These are phyloP conservation scores for Smittia aterrima DNA, from an alignment of 2,888 invertebrate species.

Conservation along the genomic window DNA sequence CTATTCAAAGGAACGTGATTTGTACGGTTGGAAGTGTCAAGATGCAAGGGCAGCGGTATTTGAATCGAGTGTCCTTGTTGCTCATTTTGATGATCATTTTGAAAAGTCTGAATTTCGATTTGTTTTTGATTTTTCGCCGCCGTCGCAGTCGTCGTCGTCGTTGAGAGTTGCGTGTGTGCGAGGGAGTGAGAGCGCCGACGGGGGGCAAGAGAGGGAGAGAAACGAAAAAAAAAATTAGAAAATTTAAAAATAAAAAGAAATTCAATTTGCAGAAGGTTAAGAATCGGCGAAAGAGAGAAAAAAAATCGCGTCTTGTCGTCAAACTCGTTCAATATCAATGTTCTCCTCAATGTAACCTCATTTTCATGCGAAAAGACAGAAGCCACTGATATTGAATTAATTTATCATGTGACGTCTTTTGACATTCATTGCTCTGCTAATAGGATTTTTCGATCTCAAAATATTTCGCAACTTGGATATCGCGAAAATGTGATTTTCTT, in stretches of 20 bases:
- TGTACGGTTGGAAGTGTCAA: constrained; percentile 40
- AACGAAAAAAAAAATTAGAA: constrained; percentile 24
- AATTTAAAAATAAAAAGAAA: constrained; percentile 19
- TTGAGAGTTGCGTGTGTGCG: constrained; percentile 20
- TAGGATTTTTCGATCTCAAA: not conserved
- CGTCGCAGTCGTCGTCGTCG: not conserved
- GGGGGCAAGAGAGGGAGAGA: constrained; percentile 3
- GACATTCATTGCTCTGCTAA: not conserved
- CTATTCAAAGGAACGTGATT: constrained; percentile 41
- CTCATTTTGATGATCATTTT: constrained; percentile 41
- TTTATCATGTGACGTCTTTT: not conserved
- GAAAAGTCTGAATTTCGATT: constrained; percentile 35
- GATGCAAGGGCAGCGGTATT: constrained; percentile 41
- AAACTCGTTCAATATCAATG: constrained; percentile 42
- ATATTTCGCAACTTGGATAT: not conserved
- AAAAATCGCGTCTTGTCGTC: constrained; percentile 40
- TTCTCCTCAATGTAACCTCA: constrained; percentile 32
- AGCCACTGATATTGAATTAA: constrained; percentile 2
- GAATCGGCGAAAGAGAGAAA: constrained; percentile 26
- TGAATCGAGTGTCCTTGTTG: constrained; percentile 41
- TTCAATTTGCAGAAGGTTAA: constrained; percentile 30
- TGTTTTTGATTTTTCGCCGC: not conserved
- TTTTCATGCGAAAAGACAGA: not conserved
- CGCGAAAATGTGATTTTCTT: constrained; percentile 36
- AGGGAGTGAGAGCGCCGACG: not conserved